Conservation (phyloP, 2,797 vertebrate genomes). For the Tympanoctomys barrerae region DNA sequence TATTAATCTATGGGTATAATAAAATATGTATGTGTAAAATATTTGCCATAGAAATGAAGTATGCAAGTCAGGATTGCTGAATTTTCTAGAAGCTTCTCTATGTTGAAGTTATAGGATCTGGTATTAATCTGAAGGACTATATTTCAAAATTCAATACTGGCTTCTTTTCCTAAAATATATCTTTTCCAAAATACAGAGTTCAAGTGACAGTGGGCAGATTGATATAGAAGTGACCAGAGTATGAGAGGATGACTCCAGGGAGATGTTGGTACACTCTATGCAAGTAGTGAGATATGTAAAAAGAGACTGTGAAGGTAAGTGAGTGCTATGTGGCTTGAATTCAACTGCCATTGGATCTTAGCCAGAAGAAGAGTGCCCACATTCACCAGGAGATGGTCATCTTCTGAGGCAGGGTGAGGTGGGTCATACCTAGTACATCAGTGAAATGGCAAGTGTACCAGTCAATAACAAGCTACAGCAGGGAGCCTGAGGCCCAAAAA, state of each 20-base stretch:
- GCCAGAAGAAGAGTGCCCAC: neutral
- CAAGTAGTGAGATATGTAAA: neutral
- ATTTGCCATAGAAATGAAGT: neutral
- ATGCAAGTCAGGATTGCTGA: neutral
- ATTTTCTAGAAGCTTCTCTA: neutral
- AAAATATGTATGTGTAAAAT: neutral
- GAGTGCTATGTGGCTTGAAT: too few relatives aligned
- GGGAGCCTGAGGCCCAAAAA: neutral
- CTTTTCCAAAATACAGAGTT: neutral
- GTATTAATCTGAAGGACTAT: neutral
- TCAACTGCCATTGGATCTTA: neutral
- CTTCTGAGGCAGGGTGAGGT: neutral
- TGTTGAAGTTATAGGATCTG: neutral
- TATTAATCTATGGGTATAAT: neutral
- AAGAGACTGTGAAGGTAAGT: neutral
- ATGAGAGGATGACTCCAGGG: neutral
- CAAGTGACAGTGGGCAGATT: neutral
- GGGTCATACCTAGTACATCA: fast-evolving
- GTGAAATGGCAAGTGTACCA: neutral
- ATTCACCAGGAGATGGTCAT: neutral
- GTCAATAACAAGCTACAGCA: neutral
- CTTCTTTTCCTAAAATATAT: neutral
- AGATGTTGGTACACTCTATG: neutral
- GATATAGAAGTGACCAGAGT: neutral
- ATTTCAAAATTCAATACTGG: neutral